Percentiles rank a stretch among this genome's conserved stretches.
Conservation (phyloP, 2,888 invertebrate genomes). For the Apoda limacodes region DNA sequence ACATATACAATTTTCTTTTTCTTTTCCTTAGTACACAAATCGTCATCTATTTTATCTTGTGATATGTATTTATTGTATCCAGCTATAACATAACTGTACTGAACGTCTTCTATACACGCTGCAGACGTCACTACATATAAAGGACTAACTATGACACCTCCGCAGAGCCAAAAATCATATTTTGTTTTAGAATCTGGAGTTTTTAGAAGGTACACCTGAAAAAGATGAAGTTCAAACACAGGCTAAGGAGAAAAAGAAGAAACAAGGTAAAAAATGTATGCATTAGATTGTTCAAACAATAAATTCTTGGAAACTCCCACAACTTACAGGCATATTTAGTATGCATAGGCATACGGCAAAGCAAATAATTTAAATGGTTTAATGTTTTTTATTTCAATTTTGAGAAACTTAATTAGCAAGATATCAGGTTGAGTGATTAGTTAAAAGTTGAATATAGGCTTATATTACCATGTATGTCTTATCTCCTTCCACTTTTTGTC, state of each 20-base stretch:
- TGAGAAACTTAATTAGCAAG: too few species aligned
- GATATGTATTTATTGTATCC: slow-evolving; percentile 27
- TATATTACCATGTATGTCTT: neutral
- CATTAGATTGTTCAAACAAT: too few species aligned
- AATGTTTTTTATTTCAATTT: too few species aligned
- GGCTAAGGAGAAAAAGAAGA: too few species aligned
- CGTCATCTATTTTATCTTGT: slow-evolving; percentile 15
- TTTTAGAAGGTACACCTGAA: slow-evolving; percentile 20
- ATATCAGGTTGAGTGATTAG: too few species aligned
- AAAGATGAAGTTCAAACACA: too few species aligned
- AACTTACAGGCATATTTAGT: too few species aligned
- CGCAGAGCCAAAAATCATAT: slow-evolving; percentile 25
- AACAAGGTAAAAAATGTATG: too few species aligned
- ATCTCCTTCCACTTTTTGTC: neutral
- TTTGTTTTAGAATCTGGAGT: slow-evolving; percentile 8
- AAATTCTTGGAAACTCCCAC: too few species aligned
- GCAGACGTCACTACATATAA: slow-evolving; percentile 24
- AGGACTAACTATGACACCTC: slow-evolving; percentile 22
- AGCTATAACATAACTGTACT: slow-evolving; percentile 24
- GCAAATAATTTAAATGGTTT: too few species aligned
- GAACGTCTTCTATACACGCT: slow-evolving; percentile 26
- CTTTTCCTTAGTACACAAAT: slow-evolving; percentile 26
- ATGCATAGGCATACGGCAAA: too few species aligned
- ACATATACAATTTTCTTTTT: slow-evolving; percentile 32
- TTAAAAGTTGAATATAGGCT: too few species aligned